Evolutionary conservation across 2,113 vertebrate species (phyloP).

Genomic region (Opisthocomus hoazin): DNA sequence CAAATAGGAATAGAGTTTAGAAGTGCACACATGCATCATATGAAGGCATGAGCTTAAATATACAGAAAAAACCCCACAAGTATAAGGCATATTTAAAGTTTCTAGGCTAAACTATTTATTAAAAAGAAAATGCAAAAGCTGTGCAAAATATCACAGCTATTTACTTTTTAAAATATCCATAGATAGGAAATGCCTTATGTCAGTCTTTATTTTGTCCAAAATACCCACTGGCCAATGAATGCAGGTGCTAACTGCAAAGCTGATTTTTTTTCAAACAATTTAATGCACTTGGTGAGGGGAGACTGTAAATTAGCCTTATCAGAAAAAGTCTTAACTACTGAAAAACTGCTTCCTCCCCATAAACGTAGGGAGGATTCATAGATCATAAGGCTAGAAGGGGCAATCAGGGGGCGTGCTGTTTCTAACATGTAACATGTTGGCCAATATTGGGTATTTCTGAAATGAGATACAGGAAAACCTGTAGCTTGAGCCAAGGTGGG

Average conservation of each 20-base stretch:
- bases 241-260: not conserved
- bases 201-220: not conserved
- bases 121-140: not conserved
- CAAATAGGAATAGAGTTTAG: not conserved
- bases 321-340: not conserved
- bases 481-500: not conserved
- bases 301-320: not conserved
- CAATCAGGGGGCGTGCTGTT: not conserved
- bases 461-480: not conserved
- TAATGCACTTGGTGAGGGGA: not conserved
- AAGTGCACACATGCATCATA: not conserved
- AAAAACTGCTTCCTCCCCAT: constrained; percentile 14
- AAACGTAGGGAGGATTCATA: not conserved
- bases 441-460: not conserved
- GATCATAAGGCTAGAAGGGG: not conserved
- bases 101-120: not conserved
- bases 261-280: not conserved
- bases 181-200: not conserved
- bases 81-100: not conserved
- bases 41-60: not conserved
- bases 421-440: not conserved
- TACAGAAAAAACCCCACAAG: not conserved
- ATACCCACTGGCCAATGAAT: not conserved
- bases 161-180: not conserved
- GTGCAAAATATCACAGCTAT: not conserved